Evolutionary conservation across 2,888 invertebrate species (phyloP), one percentile per base, ranked within the genome.

Genomic region (Colletes collaris): DNA sequence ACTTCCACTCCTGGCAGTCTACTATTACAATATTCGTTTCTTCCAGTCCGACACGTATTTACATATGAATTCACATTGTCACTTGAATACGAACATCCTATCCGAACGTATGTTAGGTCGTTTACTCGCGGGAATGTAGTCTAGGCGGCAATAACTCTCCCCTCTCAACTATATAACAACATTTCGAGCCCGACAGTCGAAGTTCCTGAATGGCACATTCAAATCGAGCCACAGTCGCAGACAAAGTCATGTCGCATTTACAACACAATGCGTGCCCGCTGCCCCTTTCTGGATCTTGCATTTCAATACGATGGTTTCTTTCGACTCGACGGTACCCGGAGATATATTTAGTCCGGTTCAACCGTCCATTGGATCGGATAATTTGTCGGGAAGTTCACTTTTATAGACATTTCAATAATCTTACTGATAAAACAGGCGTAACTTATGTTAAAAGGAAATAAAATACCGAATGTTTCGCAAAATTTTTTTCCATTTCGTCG

Each of bases 181-280:
- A 70, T 79, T 82, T 75, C 60, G 59, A 76, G 76, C 76, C 55
- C 67, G 75, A 81, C 79, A 63, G 76, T 66, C 69, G 62, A 79
- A 81, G 79, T 86, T 81, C 52, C 79, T 83, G 79, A 85, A 85
- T 79, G 73, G 81, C 55, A 81, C 77, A 77, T 83, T 85, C 79
- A 72, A 83, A 86, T 85, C 77, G 79, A 79, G 81, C 76, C 75
- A 68, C 76, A 75, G 75, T 68, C 76, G 65, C 62, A 53, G 69
- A 71, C 82, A 77, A 84, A 78, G 85, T 84, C 85, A 52, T 71
- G 63, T 70, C 70, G 79, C 79, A 83, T 85, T 83, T 79, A 77
- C 81, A 79, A 76, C 68, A 79, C 85, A 85, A 85, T 78, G 64
- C 77, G 53, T 56, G 50, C n/a, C 35, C 60, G 60, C 27, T 62